These are phyloP conservation scores for Aelia acuminata DNA, from an alignment of 2,888 invertebrate species.

Conservation along the genomic window DNA sequence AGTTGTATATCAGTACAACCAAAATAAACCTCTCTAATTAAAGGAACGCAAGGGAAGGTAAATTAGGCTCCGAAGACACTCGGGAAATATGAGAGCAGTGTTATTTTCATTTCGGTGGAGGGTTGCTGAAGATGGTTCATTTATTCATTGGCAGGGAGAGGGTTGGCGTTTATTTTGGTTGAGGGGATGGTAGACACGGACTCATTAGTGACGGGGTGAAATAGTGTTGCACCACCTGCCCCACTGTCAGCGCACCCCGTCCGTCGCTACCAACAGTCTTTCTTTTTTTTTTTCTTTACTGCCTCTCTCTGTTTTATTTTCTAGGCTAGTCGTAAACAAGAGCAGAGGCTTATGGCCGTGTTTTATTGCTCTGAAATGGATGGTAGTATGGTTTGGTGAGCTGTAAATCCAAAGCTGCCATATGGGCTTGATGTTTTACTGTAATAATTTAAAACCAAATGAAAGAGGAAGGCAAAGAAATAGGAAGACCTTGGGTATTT, in stretches of 20 bases:
- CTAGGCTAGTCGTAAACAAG: conserved; percentile 32
- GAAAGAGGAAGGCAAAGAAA: background rate
- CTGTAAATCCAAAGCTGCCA: conserved; percentile 40
- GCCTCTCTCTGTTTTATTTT: conserved; percentile 39
- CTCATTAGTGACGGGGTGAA: conserved; percentile 46
- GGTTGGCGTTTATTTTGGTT: conserved; percentile 39
- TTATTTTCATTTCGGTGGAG: background rate
- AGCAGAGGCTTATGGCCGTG: conserved; percentile 22
- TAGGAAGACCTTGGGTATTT: background rate
- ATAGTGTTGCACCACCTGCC: conserved; percentile 26
- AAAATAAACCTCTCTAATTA: conserved; percentile 14
- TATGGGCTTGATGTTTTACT: conserved; percentile 8
- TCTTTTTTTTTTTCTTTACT: conserved; percentile 35
- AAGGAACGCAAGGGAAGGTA: background rate
- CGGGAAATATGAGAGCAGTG: background rate
- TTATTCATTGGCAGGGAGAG: background rate
- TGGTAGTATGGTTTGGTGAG: conserved; percentile 31
- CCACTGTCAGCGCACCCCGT: background rate
- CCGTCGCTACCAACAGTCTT: background rate
- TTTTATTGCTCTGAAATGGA: conserved; percentile 37
- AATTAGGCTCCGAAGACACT: conserved; percentile 30
- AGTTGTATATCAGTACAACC: background rate
- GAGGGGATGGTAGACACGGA: background rate
- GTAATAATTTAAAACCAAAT: conserved; percentile 44
- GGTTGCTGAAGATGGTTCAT: conserved; percentile 1